These are phyloP conservation scores for Mactra quadrangularis DNA, from an alignment of 1,140 invertebrate species.

Conservation along the genomic window DNA sequence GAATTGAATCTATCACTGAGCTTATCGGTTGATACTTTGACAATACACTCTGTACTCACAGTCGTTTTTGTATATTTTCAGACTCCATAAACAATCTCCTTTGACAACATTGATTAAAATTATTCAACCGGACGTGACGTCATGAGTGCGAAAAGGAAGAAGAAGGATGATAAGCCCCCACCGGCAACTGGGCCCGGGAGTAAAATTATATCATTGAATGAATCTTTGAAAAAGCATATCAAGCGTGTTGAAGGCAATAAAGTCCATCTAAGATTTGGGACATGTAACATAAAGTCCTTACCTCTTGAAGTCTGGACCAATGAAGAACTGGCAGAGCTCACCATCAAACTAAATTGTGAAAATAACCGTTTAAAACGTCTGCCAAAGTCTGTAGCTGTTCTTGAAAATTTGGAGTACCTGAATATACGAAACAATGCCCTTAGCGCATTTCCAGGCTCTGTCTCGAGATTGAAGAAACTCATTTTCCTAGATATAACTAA, in stretches of 20 bases:
- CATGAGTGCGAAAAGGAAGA: conserved; percentile 71
- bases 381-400: conserved; percentile 71
- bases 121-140: background rate
- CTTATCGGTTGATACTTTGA: too few species aligned
- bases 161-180: conserved; percentile 82
- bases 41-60: too few species aligned
- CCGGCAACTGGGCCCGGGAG: conserved; percentile 82
- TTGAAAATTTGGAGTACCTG: conserved; percentile 77
- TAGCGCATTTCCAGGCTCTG: conserved; percentile 75
- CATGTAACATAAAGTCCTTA: conserved; percentile 77
- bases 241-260: conserved; percentile 72
- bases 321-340: conserved; percentile 77
- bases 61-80: background rate
- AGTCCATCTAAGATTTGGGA: conserved; percentile 75
- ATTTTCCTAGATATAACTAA: conserved; percentile 76
- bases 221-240: conserved; percentile 76
- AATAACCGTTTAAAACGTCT: conserved; percentile 81
- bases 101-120: background rate
- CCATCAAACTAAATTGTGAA: conserved; percentile 75
- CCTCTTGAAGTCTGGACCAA: conserved; percentile 81
- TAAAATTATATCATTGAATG: conserved; percentile 79
- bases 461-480: conserved; percentile 79
- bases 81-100: background rate
- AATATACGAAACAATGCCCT: conserved; percentile 79
- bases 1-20: too few species aligned